Base-by-base conservation (phyloP, 2,888 invertebrate species). In the Bedellia somnulentella region DNA sequence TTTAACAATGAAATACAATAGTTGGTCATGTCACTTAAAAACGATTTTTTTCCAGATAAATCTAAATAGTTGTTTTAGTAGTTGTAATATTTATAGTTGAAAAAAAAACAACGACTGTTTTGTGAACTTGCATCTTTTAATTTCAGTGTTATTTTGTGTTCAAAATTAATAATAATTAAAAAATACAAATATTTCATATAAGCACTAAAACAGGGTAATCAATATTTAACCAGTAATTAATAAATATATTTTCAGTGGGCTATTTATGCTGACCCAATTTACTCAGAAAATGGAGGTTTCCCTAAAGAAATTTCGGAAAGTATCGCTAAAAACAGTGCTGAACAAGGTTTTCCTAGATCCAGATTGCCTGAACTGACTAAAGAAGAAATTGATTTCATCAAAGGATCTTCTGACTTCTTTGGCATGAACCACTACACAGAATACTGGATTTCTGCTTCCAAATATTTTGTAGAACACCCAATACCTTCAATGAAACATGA, bases 381-480 rank as follows among this genome's bases (percentile, higher is more conserved):
- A 9, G 57, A 64, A 28, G 76, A 79, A 47, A 48, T 41, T 5
- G 38, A 37, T 1, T 52, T 54, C 2, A 51, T 54, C 1, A 49
- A 43, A 29, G 71, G 71, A 2, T 11, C 58, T 1, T 39, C 44
- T 0, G 71, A 71, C 36, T 73, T 68, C 46, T 54, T 68, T 11
- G 67, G 87, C 1, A 60, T 89, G 3, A 89, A 89, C 45, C 80
- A 84, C 34, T 90, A 89, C 47, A 80, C 83, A 0, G 53, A 76
- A 1, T 42, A 3, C 0, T 16, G 51, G 2, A 32, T 57, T 5
- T 56, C 57, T 0, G 56, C 56, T 1, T 44, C 45, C 0, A 42
- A 54, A 3, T 15, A 24, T n/a, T n/a, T n/a, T n/a, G n/a, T n/a
- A 9, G 15, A n/a, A 10, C 6, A 24, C 3, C 8, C 14, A 5